Base-by-base conservation (phyloP, 2,113 vertebrate genomes). In the Apeltes quadracus region DNA sequence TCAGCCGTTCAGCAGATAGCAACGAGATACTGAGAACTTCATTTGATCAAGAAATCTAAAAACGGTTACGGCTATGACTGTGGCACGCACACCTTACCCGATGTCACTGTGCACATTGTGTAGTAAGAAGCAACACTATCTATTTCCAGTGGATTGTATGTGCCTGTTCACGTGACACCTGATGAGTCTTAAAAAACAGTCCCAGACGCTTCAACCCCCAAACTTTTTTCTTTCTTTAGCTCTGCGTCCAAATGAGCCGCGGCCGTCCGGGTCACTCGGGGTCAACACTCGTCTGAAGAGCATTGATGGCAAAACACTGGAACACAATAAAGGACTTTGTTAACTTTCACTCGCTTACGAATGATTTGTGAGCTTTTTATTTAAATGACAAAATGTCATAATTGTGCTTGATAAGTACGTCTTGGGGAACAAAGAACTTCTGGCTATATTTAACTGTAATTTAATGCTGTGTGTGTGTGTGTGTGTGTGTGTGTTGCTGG, bases 211-310 rank as follows among this genome's bases (percentile, higher is more conserved):
- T 20, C 2, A 5, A 69, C 61, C 39, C 48, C 63, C 13, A 53
- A 38, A 18, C 38, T 22, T 50, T 15, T 57, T 63, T 77, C 57
- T 58, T 78, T 76, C n/a, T 83, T 79, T 83, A 77, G 78, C 75
- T 22, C 16, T 2, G 29, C 27, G 56, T 62, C 25, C 29, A 67
- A 80, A 43, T 39, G 63, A 53, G 53, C 75, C 36, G 77, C 71
- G 79, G 82, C 76, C 82, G 36, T 5, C 5, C 50, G 58, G 87
- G 82, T 83, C 82, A 63, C 41, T 16, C 1, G 15, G 51, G 79
- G 87, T 86, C 79, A 55, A 16, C 4, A 10, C 25, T 39, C 14
- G 71, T 51, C 23, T 65, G 12, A 56, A 50, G 64, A 14, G 55
- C n/a, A 43, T 16, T 18, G 44, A 18, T 14, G 7, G n/a, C 23